Percentiles rank a stretch among this genome's conserved stretches.
Conservation (phyloP, 2,888 invertebrate species). For the Heteromurus nitidus region DNA sequence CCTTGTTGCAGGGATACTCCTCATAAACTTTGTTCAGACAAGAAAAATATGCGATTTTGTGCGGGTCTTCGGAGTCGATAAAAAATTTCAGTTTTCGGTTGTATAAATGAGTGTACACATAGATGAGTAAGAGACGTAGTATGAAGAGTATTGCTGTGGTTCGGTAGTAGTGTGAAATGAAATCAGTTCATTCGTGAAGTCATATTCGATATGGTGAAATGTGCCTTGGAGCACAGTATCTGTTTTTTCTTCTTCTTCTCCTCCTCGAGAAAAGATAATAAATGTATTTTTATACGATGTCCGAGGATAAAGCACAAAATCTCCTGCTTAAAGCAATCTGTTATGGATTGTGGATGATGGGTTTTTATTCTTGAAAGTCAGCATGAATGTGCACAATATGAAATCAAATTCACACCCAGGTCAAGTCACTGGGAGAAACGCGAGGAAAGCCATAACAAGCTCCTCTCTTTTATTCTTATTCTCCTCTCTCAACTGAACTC, state of each 20-base stretch:
- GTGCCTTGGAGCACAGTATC: conserved; percentile 49
- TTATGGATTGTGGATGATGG: too few relatives aligned
- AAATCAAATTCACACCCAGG: conserved; percentile 64
- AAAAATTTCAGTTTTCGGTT: too few relatives aligned
- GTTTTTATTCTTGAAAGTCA: conserved; percentile 59
- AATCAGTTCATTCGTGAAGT: conserved; percentile 57
- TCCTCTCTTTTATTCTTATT: too few relatives aligned
- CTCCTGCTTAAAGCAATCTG: not conserved
- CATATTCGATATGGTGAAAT: conserved; percentile 46
- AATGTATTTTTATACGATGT: conserved; percentile 1
- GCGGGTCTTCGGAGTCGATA: too few relatives aligned
- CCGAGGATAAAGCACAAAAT: conserved; percentile 25
- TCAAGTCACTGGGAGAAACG: conserved; percentile 54
- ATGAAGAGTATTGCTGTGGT: too few relatives aligned
- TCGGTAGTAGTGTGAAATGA: conserved; percentile 25
- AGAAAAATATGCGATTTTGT: too few relatives aligned
- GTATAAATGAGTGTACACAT: too few relatives aligned
- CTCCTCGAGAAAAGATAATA: too few relatives aligned
- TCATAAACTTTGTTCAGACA: too few relatives aligned
- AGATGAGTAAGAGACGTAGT: not conserved
- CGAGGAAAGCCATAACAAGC: too few relatives aligned
- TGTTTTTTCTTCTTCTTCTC: not conserved
- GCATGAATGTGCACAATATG: conserved; percentile 61
- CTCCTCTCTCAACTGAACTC: not conserved
- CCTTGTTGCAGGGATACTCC: too few relatives aligned